Evolutionary conservation across 2,888 invertebrate species (phyloP).

Genomic region (Stegana nigrithorax): DNA sequence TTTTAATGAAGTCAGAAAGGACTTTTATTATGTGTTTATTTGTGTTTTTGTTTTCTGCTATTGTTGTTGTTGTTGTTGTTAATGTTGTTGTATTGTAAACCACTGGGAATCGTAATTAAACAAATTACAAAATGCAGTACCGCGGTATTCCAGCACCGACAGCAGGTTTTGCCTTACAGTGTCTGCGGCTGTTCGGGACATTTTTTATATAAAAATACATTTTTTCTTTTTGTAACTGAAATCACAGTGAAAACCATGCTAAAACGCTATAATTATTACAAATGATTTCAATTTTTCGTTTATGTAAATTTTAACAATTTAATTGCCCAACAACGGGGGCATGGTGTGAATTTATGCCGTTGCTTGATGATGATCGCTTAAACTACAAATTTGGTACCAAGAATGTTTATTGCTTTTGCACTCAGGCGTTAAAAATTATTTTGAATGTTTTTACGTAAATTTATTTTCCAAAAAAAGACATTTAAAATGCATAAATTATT

Average conservation of each 20-base stretch:
- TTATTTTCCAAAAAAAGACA: no score
- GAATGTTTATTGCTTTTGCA: slow-evolving; percentile 27
- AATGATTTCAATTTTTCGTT: slow-evolving; percentile 46
- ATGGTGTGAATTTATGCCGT: not conserved
- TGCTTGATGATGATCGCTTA: not conserved
- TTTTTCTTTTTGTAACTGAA: not conserved
- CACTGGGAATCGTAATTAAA: slow-evolving; percentile 53
- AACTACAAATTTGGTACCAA: slow-evolving; percentile 6
- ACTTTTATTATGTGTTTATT: slow-evolving; percentile 22
- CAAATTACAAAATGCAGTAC: slow-evolving; percentile 45
- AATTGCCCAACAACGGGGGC: slow-evolving; percentile 25
- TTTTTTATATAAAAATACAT: no score
- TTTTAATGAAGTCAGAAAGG: slow-evolving; percentile 31
- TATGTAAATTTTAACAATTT: slow-evolving; percentile 39
- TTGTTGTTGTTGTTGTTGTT: not conserved
- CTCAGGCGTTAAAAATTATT: slow-evolving; percentile 16
- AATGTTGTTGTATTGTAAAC: slow-evolving; percentile 9
- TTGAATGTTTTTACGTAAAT: not conserved
- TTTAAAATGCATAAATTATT: no score
- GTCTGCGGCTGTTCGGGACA: no score
- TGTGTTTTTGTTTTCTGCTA: not conserved
- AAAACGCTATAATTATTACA: slow-evolving; percentile 51
- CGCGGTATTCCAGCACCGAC: no score
- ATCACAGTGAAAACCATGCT: slow-evolving; percentile 27
- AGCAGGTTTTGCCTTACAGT: no score